Conservation (phyloP, 1,140 invertebrate species). For the Orussus abietinus region DNA sequence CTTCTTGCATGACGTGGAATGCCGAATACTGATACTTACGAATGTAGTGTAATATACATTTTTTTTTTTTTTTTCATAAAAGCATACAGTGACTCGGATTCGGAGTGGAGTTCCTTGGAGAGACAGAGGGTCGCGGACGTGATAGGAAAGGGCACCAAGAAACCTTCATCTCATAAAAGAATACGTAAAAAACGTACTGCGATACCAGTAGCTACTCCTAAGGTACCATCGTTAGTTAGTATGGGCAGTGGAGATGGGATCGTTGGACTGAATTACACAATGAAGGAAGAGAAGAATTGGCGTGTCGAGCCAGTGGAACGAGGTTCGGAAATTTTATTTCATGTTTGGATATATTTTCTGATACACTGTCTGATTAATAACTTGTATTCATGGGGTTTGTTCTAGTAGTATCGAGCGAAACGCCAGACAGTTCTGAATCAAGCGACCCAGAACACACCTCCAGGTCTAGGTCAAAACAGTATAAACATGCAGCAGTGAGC, state of each 20-base stretch:
- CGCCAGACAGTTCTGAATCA: slow-evolving; percentile 47
- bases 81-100: slow-evolving; percentile 83
- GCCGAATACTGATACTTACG: no score
- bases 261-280: slow-evolving; percentile 41
- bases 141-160: slow-evolving; percentile 64
- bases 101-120: slow-evolving; percentile 79
- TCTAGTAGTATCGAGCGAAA: slow-evolving; percentile 47
- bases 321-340: slow-evolving; percentile 30
- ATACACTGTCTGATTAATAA: slow-evolving; percentile 1
- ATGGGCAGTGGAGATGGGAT: slow-evolving; percentile 44
- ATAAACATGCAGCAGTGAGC: slow-evolving; percentile 40
- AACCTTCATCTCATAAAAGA: slow-evolving; percentile 73
- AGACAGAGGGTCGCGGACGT: slow-evolving; percentile 64
- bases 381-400: slow-evolving; percentile 10
- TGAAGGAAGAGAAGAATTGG: slow-evolving; percentile 50
- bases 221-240: slow-evolving; percentile 62
- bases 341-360: slow-evolving; percentile 4
- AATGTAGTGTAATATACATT: no score
- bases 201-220: slow-evolving; percentile 80
- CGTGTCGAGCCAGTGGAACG: slow-evolving; percentile 41
- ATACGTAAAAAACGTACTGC: slow-evolving; percentile 71
- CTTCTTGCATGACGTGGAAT: no score
- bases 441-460: slow-evolving; percentile 45
- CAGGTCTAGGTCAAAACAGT: slow-evolving; percentile 41
- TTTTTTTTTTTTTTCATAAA: slow-evolving; percentile 17